These are phyloP conservation scores for Cheilosia grossa DNA, from an alignment of 2,888 invertebrate species.

Conservation along the genomic window DNA sequence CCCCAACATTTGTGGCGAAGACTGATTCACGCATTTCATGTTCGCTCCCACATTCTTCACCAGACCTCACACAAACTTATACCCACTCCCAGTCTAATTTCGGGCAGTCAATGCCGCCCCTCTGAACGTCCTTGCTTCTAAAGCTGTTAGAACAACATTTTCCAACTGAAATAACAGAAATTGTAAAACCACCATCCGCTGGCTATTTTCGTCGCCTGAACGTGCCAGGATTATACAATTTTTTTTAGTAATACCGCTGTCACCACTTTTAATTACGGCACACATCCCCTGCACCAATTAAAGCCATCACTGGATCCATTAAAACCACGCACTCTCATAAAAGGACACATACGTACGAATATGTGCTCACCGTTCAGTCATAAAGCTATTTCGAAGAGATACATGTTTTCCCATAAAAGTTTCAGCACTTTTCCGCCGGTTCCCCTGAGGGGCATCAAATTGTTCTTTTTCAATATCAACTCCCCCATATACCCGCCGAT, in stretches of 20 bases:
- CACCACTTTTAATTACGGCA: conserved; percentile 67
- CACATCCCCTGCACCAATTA: conserved; percentile 59
- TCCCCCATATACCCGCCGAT: conserved; percentile 1
- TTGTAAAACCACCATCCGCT: not conserved
- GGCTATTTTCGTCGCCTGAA: conserved; percentile 41
- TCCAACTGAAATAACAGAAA: not conserved
- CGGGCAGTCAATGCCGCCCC: not conserved
- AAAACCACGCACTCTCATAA: conserved; percentile 64
- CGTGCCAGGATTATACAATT: conserved; percentile 56
- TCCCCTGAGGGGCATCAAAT: conserved; percentile 24
- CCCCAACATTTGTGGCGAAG: no score
- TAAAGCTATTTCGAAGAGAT: conserved; percentile 61
- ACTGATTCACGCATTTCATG: no score
- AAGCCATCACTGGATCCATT: conserved; percentile 65
- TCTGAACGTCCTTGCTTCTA: not conserved
- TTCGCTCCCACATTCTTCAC: no score
- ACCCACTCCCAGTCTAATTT: no score
- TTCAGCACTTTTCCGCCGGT: conserved; percentile 49
- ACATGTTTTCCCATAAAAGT: conserved; percentile 47
- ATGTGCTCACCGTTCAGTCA: conserved; percentile 5
- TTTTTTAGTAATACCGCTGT: conserved; percentile 51
- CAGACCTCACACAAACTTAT: no score
- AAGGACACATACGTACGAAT: conserved; percentile 48
- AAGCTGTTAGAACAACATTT: not conserved
- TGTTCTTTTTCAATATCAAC: conserved; percentile 8